Evolutionary conservation across 2,888 invertebrate species (phyloP).

Genomic region (Hydriomena furcata): DNA sequence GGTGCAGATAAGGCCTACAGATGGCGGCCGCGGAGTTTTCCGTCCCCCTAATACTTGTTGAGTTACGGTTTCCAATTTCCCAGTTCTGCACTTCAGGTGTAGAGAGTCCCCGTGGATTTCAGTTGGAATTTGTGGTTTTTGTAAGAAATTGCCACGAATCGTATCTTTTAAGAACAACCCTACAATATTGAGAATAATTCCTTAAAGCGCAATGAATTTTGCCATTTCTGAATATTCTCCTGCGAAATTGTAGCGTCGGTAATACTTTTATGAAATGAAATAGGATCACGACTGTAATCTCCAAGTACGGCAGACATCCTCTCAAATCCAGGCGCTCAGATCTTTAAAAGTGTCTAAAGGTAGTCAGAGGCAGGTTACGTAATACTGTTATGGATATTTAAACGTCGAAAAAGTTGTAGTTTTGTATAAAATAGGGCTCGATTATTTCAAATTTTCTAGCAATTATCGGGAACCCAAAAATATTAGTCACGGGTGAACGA

Average conservation of each 20-base stretch:
- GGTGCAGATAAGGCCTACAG: constrained; percentile 79
- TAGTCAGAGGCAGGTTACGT: too few relatives aligned
- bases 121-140: constrained; percentile 9
- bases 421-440: not conserved
- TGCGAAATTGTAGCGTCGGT: too few relatives aligned
- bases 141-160: constrained; percentile 3
- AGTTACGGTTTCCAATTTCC: constrained; percentile 82
- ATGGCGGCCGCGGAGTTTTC: constrained; percentile 77
- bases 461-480: constrained; percentile 57
- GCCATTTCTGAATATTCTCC: too few relatives aligned
- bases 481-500: constrained; percentile 70
- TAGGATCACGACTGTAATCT: too few relatives aligned
- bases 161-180: not conserved
- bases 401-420: not conserved
- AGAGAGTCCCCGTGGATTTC: constrained; percentile 39
- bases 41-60: constrained; percentile 81
- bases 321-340: too few relatives aligned
- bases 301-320: too few relatives aligned
- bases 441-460: constrained; percentile 43
- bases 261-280: too few relatives aligned
- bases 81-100: constrained; percentile 76
- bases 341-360: too few relatives aligned
- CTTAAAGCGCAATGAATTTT: too few relatives aligned
- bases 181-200: too few relatives aligned
- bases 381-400: too few relatives aligned